Percentiles rank a stretch among this genome's conserved stretches.
Conservation (phyloP, 92 coral and sea anemone genomes). For the Anthopleura xanthogrammica region DNA sequence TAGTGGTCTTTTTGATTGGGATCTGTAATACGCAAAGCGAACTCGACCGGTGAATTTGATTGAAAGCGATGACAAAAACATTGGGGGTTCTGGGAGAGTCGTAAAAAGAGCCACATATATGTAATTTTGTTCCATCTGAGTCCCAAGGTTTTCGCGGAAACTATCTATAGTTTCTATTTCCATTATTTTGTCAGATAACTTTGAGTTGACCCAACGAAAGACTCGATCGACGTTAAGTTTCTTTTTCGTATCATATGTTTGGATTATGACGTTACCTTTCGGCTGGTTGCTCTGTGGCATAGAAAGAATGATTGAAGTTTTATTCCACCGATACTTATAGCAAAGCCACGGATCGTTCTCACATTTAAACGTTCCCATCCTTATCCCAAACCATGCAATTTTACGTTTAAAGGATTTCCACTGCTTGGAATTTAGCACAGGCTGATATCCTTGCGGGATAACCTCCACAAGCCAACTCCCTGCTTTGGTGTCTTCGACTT, state of each 20-base stretch:
- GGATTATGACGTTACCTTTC: constrained; percentile 92
- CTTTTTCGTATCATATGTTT: constrained; percentile 71
- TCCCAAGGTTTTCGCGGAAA: constrained; percentile 48
- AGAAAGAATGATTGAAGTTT: constrained; percentile 70
- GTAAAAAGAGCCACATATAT: constrained; percentile 82
- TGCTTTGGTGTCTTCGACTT: constrained; percentile 98
- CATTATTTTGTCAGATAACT: constrained; percentile 66
- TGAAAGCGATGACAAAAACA: constrained; percentile 81
- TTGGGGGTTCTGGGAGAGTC: constrained; percentile 78
- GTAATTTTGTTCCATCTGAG: constrained; percentile 41
- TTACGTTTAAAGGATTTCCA: constrained; percentile 74
- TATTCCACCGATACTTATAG: constrained; percentile 71
- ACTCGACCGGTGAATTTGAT: constrained; percentile 95
- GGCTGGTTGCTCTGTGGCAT: constrained; percentile 92
- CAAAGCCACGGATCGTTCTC: constrained; percentile 84
- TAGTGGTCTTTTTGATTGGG: constrained; percentile 32
- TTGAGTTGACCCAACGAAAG: constrained; percentile 78
- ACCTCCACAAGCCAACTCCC: constrained; percentile 96
- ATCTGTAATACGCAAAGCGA: constrained; percentile 78
- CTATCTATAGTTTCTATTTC: constrained; percentile 48
- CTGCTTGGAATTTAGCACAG: constrained; percentile 69
- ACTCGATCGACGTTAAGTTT: constrained; percentile 66
- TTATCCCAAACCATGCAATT: constrained; percentile 86
- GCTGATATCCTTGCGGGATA: constrained; percentile 64
- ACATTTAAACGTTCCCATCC: constrained; percentile 89